phyloP scores from a whole-genome alignment of 1,140 invertebrate species.

The Drosophila funebris region DNA sequence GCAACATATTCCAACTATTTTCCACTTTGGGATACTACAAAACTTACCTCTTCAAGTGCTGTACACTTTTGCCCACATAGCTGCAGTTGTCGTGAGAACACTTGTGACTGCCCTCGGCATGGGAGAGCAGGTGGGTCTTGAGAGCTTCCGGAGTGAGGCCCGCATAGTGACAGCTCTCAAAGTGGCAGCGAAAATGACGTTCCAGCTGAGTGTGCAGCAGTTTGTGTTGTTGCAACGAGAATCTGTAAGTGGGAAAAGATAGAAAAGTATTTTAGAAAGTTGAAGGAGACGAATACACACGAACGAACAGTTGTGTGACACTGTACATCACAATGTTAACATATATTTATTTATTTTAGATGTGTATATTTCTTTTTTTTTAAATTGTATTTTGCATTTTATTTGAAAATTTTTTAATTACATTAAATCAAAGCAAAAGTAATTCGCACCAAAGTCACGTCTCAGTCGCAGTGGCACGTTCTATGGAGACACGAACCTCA shows the following conservation, averaged over 20 bases:
- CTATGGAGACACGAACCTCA: constrained; percentile 24
- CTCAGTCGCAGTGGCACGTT: constrained; percentile 57
- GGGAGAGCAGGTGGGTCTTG: constrained; percentile 60
- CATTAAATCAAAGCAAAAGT: constrained; percentile 82
- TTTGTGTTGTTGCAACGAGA: constrained; percentile 57
- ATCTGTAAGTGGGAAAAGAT: constrained; percentile 42
- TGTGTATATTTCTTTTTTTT: too few relatives aligned
- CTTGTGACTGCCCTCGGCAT: constrained; percentile 58
- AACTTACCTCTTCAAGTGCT: constrained; percentile 70
- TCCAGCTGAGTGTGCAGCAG: constrained; percentile 34
- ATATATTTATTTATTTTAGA: constrained; percentile 7
- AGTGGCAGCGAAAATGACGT: constrained; percentile 39
- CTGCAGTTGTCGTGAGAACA: constrained; percentile 58
- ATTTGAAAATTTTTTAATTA: constrained; percentile 78
- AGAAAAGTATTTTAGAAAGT: constrained; percentile 6
- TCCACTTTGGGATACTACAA: too few relatives aligned
- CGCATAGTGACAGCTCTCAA: constrained; percentile 54
- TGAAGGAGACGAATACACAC: neutral
- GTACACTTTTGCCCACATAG: constrained; percentile 71
- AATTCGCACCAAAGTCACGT: constrained; percentile 83
- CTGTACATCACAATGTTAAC: constrained; percentile 11
- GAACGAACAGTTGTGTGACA: constrained; percentile 10
- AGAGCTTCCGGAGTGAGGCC: constrained; percentile 49
- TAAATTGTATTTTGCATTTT: constrained; percentile 42
- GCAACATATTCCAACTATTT: too few relatives aligned